Conservation (phyloP, 2,113 vertebrate species). For the Rhea americana region DNA sequence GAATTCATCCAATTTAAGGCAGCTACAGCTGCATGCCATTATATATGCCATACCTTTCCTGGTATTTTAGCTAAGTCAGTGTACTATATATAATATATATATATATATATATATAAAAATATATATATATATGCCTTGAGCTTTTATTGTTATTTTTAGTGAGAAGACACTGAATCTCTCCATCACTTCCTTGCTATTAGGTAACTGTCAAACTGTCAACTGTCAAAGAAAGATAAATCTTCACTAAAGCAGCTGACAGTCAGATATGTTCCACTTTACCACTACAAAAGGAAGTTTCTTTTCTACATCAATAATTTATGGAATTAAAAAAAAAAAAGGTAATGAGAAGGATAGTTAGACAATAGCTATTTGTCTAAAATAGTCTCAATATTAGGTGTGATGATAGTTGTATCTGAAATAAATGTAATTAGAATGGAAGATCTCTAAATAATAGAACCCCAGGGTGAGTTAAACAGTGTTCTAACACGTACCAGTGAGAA, state of each 20-base stretch:
- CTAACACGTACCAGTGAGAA: neutral
- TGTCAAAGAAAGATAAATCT: neutral
- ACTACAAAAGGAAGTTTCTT: neutral
- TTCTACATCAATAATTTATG: neutral
- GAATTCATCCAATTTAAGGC: neutral
- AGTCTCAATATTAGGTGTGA: neutral
- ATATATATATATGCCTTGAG: no score
- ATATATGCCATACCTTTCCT: neutral
- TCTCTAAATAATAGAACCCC: neutral
- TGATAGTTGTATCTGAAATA: neutral
- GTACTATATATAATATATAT: accelerated
- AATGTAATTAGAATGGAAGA: neutral
- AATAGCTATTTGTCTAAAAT: neutral
- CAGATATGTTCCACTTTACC: neutral
- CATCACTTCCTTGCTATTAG: neutral
- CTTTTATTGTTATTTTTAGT: no score
- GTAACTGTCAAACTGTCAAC: neutral
- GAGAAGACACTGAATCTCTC: neutral
- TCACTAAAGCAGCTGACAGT: neutral
- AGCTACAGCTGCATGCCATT: accelerated
- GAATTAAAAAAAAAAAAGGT: neutral
- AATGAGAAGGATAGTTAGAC: neutral
- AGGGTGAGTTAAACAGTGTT: neutral
- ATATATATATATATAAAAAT: no score
- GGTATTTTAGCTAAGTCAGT: neutral